Percentiles rank a stretch among this genome's conserved stretches.
Evolutionary conservation across 2,888 invertebrate genomes (phyloP).

Genomic region (Theodoxus fluviatilis): DNA sequence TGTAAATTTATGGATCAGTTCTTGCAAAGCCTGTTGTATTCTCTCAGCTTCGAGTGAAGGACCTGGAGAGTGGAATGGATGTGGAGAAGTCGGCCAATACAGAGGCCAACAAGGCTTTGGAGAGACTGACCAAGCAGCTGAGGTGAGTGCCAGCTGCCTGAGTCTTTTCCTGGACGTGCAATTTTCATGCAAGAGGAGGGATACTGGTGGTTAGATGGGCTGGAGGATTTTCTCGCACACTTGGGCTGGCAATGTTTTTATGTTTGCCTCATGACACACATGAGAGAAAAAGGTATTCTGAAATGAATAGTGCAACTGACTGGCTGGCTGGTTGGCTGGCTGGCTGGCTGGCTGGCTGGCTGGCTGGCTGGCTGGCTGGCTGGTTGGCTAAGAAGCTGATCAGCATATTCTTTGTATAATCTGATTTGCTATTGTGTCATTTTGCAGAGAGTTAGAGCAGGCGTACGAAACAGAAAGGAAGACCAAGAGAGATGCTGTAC

Average conservation of each 20-base stretch:
- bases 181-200: too few species aligned
- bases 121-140: constrained; percentile 56
- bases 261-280: too few species aligned
- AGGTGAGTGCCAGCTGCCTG: constrained; percentile 46
- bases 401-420: neutral
- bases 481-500: constrained; percentile 43
- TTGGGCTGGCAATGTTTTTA: too few species aligned
- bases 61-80: constrained; percentile 58
- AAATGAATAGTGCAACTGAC: too few species aligned
- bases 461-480: constrained; percentile 58
- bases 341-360: too few species aligned
- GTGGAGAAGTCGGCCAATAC: constrained; percentile 57
- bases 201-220: too few species aligned
- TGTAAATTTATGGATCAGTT: too few species aligned
- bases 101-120: constrained; percentile 55
- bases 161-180: neutral
- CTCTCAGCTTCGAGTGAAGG: constrained; percentile 56
- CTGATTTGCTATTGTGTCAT: constrained; percentile 5
- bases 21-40: constrained; percentile 13
- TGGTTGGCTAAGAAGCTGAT: too few species aligned
- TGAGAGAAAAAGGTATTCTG: too few species aligned
- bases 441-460: constrained; percentile 57
- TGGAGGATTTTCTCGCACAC: too few species aligned
- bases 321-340: too few species aligned
- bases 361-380: too few species aligned